Evolutionary conservation across 2,113 vertebrate species (phyloP), one percentile per base, ranked within the genome.

Genomic region (Dicerorhinus sumatrensis): DNA sequence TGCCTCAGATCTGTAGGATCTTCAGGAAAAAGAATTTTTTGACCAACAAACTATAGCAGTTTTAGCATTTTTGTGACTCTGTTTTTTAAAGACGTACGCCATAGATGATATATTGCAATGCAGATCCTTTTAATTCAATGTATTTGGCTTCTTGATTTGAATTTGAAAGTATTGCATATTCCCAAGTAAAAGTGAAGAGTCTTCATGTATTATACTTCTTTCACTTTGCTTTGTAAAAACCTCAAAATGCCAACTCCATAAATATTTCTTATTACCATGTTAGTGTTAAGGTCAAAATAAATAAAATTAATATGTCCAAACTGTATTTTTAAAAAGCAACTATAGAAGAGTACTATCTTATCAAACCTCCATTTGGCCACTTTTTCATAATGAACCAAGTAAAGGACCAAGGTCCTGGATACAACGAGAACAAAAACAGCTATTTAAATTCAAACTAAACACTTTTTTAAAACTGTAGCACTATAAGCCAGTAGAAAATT

Each of bases 211-310:
- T 75, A 23, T 16, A 94, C 12, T 80, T 36, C 36, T 85, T 83
- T 70, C 56, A 89, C 72, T 96, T 80, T 70, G 84, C 33, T 72
- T 88, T 93, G 42, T 29, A 46, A 63, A 87, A 23, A 27, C 21
- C 92, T 94, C 56, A 96, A 88, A 91, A 93, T 89, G 67, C 31
- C 42, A 92, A 62, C 17, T 84, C 65, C 33, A 67, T 63, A 46
- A 84, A 60, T 93, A 70, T 81, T 84, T 94, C 72, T 82, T 84
- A 65, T 54, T 65, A 94, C 11, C 58, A 46, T 62, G 16, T 58
- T 88, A 56, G 33, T 73, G 33, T 42, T 75, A 91, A 58, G 14
- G 27, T n/a, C 93, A 93, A 94, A 88, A 62, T 36, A 96, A 97
- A 82, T 12, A 85, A 87, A 93, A 87, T 77, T 65, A 89, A 8